Evolutionary conservation across 2,113 vertebrate genomes (phyloP).

Genomic region (Aphelocoma coerulescens): DNA sequence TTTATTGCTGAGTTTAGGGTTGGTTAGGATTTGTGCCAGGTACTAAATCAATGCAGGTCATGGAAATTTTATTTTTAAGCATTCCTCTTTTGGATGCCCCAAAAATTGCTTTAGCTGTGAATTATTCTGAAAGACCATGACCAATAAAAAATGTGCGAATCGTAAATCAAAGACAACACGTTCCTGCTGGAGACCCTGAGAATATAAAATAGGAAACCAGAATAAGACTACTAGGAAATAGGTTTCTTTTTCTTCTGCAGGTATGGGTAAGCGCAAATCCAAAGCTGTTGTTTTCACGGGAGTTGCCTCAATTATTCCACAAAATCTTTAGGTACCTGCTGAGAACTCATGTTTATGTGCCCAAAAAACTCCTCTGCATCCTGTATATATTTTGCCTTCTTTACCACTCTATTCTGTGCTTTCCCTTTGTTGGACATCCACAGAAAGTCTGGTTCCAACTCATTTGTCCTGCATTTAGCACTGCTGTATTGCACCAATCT

Average conservation of each 20-base stretch:
- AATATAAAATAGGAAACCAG: neutral
- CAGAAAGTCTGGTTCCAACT: neutral
- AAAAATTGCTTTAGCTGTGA: conserved; percentile 49
- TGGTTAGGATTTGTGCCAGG: conserved; percentile 46
- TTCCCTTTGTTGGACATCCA: neutral
- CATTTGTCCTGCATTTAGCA: neutral
- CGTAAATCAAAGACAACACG: conserved; percentile 2
- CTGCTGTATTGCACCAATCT: neutral
- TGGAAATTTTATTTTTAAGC: conserved; percentile 56
- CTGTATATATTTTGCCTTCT: neutral
- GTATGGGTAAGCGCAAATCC: neutral
- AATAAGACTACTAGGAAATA: neutral
- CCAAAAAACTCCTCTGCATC: neutral
- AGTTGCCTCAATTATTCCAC: neutral
- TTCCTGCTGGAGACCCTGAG: neutral
- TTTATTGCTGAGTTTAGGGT: conserved; percentile 36
- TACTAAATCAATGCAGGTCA: conserved; percentile 57
- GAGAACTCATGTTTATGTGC: neutral
- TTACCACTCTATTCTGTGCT: neutral
- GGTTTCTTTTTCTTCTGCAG: neutral
- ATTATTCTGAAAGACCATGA: conserved; percentile 46
- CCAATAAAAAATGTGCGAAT: conserved; percentile 2
- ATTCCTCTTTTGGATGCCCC: conserved; percentile 38
- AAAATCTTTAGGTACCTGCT: neutral
- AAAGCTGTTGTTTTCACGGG: neutral